Percentiles rank a stretch among this genome's conserved stretches.
phyloP scores from a whole-genome alignment of 2,113 vertebrate genomes.

The Notarius quadriscutis region DNA sequence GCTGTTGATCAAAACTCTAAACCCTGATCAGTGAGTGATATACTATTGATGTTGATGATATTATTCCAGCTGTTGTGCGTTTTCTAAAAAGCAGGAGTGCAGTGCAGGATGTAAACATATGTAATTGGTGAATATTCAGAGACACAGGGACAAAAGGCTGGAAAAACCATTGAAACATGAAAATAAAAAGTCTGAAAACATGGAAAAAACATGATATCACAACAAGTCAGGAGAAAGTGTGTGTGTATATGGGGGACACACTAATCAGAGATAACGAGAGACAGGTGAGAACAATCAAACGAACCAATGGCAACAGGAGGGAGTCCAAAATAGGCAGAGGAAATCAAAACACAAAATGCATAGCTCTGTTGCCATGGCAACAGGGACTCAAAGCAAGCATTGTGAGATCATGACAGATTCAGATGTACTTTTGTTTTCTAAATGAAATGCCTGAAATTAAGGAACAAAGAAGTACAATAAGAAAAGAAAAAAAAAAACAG shows the following conservation, averaged over 20 bases:
- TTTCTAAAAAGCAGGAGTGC: neutral
- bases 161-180: too few relatives aligned
- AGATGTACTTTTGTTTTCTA: neutral
- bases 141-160: neutral
- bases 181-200: too few relatives aligned
- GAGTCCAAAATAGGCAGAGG: neutral
- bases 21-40: neutral
- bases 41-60: too few relatives aligned
- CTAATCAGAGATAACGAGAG: neutral
- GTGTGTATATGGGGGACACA: neutral
- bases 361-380: neutral
- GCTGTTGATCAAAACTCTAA: neutral
- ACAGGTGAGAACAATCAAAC: conserved; percentile 7
- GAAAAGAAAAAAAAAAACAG: neutral
- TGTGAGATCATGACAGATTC: neutral
- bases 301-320: neutral
- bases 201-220: neutral
- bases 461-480: neutral
- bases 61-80: neutral
- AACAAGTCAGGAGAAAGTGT: neutral
- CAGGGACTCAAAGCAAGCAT: neutral
- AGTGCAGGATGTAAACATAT: neutral
- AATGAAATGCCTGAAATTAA: neutral
- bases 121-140: neutral
- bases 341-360: neutral